Conservation (phyloP, 64 coral and sea anemone species). For the Orbicella faveolata region DNA sequence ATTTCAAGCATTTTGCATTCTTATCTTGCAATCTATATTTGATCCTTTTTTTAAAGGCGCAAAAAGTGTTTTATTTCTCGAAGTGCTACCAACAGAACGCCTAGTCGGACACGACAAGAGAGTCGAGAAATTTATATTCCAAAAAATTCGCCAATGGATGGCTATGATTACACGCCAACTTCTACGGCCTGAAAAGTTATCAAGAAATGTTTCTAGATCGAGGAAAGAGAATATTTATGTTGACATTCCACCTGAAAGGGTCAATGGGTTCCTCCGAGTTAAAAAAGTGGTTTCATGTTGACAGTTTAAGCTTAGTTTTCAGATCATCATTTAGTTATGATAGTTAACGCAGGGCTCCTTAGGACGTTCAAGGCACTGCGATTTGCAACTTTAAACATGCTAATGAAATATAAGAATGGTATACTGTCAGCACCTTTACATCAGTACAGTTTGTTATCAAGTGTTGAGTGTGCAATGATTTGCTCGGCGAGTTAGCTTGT, state of each 20-base stretch:
- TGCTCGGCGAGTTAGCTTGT: not conserved
- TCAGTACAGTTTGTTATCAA: constrained; percentile 20
- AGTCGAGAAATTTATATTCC: too few species aligned
- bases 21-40: not conserved
- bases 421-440: constrained; percentile 33
- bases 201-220: not conserved
- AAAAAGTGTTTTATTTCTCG: too few species aligned
- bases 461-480: constrained; percentile 3
- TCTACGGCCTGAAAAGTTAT: not conserved
- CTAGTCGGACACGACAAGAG: too few species aligned
- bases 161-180: too few species aligned
- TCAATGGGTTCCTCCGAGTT: not conserved
- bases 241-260: not conserved
- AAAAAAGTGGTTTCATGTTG: not conserved
- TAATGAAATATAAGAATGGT: not conserved
- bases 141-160: too few species aligned
- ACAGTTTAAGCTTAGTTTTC: not conserved
- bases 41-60: too few species aligned
- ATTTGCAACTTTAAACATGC: not conserved
- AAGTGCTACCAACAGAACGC: too few species aligned
- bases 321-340: not conserved
- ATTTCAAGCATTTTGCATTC: not conserved
- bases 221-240: not conserved
- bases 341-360: not conserved
- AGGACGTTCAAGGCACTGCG: not conserved